Conservation (phyloP, 2,113 vertebrate species). For the Pollachius pollachius region DNA sequence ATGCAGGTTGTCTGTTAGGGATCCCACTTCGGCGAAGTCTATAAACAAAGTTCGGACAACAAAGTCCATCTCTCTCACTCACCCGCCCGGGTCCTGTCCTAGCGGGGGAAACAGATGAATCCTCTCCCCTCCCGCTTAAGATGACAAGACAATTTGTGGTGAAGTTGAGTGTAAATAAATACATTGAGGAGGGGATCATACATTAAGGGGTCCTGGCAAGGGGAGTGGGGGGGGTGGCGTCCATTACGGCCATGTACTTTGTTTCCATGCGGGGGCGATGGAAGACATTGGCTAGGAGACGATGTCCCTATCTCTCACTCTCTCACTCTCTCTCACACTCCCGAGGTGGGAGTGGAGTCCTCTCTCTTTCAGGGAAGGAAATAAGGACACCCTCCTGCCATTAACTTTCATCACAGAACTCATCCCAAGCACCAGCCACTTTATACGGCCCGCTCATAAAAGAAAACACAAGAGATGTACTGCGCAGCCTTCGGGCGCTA, state of each 20-base stretch:
- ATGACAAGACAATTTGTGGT: constrained; percentile 80
- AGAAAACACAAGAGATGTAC: constrained; percentile 59
- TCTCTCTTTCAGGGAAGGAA: constrained; percentile 65
- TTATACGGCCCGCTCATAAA: constrained; percentile 61
- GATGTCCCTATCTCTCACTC: too few species aligned
- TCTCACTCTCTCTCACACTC: constrained; percentile 60
- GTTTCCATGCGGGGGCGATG: constrained; percentile 68
- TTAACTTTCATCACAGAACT: constrained; percentile 80
- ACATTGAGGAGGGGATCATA: constrained; percentile 78
- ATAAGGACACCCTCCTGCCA: constrained; percentile 61
- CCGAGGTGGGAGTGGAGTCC: constrained; percentile 65
- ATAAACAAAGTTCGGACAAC: constrained; percentile 69
- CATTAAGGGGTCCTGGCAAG: constrained; percentile 52
- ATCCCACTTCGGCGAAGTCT: constrained; percentile 2
- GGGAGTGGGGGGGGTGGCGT: constrained; percentile 1
- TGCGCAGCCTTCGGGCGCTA: constrained; percentile 62
- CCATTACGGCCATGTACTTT: constrained; percentile 76
- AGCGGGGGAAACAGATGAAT: constrained; percentile 75
- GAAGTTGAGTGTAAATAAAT: constrained; percentile 84
- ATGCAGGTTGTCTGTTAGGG: too few species aligned
- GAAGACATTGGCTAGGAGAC: too few species aligned
- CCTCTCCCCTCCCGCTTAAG: constrained; percentile 66
- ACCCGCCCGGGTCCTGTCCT: constrained; percentile 56
- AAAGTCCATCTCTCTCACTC: constrained; percentile 72
- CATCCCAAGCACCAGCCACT: constrained; percentile 56